Base-by-base conservation (phyloP, 2,797 vertebrate species). In the Phrynocephalus vlangalii region DNA sequence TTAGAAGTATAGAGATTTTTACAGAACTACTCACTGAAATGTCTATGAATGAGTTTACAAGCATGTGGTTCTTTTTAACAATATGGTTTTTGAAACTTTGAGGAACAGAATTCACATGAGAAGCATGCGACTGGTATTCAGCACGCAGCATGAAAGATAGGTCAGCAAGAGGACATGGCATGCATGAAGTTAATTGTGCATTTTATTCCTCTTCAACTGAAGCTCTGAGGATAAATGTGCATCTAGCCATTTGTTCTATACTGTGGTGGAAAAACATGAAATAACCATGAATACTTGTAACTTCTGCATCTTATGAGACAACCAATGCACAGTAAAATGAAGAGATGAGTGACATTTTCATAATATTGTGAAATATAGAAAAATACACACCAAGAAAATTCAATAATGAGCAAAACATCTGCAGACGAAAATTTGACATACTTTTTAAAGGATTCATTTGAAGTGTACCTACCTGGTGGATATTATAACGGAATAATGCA, bases 71-170 rank as follows among this genome's bases (percentile, higher is more conserved):
- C 90, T 91, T n/a, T 90, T 67, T 90, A 85, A 90, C 56, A 91
- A 87, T 91, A 77, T 66, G 10, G 5, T 81, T 92, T 94, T 93
- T 92, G 87, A 92, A 94, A 90, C 75, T 86, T 67, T 44, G 91
- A 88, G 91, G 90, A 94, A 22, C 91, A 90, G 84, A 77, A 91
- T 94, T 95, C 90, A 94, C 92, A 93, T 91, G 94, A 90, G 89
- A 91, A 87, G 89, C 92, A 93, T 93, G 88, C 93, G 87, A 89
- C 91, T 93, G 91, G 92, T 92, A 94, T 81, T 88, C 87, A 90
- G 81, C 82, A 88, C 80, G n/a, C 11, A 88, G 88, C 86, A 89
- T 76, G 86, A 87, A 81, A 87, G 91, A 91, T 88, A 92, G 33
- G 30, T n/a, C 44, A 44, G 52, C 11, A n/a, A 85, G 79, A 87